Percentiles rank a stretch among this genome's conserved stretches.
Evolutionary conservation across 2,797 vertebrate genomes (phyloP).

Genomic region (Liasis olivaceus): DNA sequence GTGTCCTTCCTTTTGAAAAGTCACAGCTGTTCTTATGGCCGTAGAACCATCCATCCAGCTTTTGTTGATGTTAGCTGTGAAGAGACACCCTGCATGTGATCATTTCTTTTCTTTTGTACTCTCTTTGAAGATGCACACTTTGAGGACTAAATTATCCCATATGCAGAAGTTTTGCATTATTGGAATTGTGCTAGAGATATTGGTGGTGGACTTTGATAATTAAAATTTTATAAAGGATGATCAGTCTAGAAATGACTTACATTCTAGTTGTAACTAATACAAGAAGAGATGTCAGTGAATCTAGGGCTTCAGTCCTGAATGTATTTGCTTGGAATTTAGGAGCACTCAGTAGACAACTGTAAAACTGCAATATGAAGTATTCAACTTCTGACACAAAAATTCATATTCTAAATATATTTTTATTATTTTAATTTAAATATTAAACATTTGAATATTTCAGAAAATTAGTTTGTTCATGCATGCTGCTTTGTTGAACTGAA

Average conservation of each 20-base stretch:
- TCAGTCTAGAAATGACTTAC: background rate
- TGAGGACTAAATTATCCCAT: background rate
- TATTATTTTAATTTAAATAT: background rate
- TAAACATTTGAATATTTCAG: background rate
- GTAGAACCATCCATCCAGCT: background rate
- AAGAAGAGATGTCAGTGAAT: background rate
- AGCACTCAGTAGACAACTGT: background rate
- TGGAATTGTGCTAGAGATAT: background rate
- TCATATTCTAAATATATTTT: background rate
- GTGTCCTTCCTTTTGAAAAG: conserved; percentile 14
- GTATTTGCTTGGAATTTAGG: background rate
- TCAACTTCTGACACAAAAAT: background rate
- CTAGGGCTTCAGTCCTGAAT: background rate
- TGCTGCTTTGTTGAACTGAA: background rate
- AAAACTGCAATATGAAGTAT: background rate
- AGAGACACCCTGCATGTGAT: background rate
- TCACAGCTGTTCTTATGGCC: background rate
- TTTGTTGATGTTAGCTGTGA: conserved; percentile 13
- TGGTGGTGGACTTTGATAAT: background rate
- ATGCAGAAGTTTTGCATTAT: background rate
- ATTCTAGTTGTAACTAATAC: background rate
- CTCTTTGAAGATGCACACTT: background rate
- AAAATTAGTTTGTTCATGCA: background rate
- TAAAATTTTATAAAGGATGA: background rate
- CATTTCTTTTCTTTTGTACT: background rate